Conservation (phyloP, 2,113 vertebrate species). For the Siniperca chuatsi region DNA sequence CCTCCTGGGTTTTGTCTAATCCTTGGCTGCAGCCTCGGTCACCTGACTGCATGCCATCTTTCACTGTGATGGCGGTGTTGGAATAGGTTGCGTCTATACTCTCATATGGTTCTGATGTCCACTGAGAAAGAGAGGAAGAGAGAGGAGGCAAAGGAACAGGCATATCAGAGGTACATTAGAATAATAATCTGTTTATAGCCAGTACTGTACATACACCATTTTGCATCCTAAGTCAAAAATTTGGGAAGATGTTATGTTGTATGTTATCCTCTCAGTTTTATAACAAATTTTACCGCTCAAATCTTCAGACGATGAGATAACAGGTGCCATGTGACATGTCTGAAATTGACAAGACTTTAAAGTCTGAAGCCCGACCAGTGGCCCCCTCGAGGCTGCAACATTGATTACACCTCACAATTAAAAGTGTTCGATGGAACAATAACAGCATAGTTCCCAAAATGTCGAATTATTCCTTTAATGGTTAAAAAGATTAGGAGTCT, state of each 20-base stretch:
- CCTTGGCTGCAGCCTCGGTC: constrained; percentile 71
- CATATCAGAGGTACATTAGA: neutral
- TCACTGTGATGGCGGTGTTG: constrained; percentile 60
- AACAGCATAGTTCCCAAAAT: too few relatives aligned
- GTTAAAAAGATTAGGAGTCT: too few relatives aligned
- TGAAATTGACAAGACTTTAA: neutral
- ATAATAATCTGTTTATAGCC: neutral
- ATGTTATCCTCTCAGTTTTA: too few relatives aligned
- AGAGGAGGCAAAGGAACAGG: neutral
- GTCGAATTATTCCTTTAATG: too few relatives aligned
- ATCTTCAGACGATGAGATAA: too few relatives aligned
- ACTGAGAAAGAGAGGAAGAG: constrained; percentile 73
- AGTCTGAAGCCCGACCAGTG: neutral
- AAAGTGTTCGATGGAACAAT: too few relatives aligned
- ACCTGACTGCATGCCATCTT: constrained; percentile 61
- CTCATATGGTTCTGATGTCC: constrained; percentile 86
- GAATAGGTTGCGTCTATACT: constrained; percentile 77
- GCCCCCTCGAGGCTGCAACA: neutral
- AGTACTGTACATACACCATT: neutral
- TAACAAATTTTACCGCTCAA: too few relatives aligned
- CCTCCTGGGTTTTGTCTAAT: constrained; percentile 80
- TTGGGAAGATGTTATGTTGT: too few relatives aligned
- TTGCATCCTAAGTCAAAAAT: neutral
- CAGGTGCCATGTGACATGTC: too few relatives aligned
- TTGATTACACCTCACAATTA: neutral